Evolutionary conservation across 2,113 vertebrate species (phyloP), one percentile per base, ranked within the genome.

Genomic region (Psilopogon haemacephalus): DNA sequence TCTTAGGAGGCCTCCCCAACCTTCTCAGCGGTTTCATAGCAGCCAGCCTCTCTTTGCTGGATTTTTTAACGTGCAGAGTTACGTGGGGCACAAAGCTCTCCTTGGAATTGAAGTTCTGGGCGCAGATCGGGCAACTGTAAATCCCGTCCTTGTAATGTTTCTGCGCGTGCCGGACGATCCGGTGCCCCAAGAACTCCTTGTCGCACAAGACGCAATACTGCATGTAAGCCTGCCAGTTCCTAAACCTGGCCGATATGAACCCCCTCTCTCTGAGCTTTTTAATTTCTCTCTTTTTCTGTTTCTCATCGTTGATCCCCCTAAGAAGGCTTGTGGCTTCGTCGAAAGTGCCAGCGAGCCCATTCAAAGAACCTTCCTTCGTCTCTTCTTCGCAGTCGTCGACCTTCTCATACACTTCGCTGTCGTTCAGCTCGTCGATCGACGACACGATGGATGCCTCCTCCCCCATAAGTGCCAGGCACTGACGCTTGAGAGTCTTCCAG

Each of bases 151-250:
- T 99, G 40, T 98, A 98, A 96, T 99, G 99, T 94, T 98, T 99
- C 85, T 99, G 99, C 67, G 99, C 99, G 86, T 99, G 99, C 11
- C 99, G 98, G 44, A 99, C 99, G 95, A 99, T 99, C 96, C 99
- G 96, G 32, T 99, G 99, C 71, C 99, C 99, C 7, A 99, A 98
- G 70, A 99, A 99, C 95, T 99, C 99, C 95, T 99, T 99, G 97
- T 99, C 99, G 20, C 99, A 99, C 15, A 99, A 94, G 58, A 99
- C 98, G 75, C 99, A 99, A 96, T 99, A 99, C 91, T 99, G 99
- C 99, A 99, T 99, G 69, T 99, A 99, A 58, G 98, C 99, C 94
- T 99, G 99, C 99, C 99, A 99, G 96, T 99, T 99, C 80, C 98
- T 97, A 96, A 99, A 99, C 50, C 99, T 98, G 48, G 99, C 98